Base-by-base conservation (phyloP, 2,888 invertebrate species). In the Plebejus anna region DNA sequence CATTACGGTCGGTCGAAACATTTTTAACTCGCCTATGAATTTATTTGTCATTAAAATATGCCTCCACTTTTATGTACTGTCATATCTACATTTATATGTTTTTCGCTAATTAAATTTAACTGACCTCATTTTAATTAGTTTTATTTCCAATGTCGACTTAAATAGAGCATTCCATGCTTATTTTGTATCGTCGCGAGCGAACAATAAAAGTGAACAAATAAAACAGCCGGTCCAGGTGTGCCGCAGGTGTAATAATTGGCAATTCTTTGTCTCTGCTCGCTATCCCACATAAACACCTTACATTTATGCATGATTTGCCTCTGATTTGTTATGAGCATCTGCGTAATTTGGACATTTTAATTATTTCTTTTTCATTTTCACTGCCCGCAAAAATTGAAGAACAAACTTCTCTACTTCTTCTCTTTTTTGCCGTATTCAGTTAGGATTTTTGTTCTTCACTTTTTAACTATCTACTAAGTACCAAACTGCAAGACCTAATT, bases 171-270 rank as follows among this genome's bases (percentile, higher is more conserved):
- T 81, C 77, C 70, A 77, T 70, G 84, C 85, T 87, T 85, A 86
- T 87, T 85, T 87, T 85, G 85, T 84, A 83, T 85, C 86, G 86
- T 87, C 86, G 86, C 85, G 88, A 88, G 87, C 85, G 87, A 90
- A 91, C 91, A 93, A 92, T 91, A 93, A 93, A 92, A 93, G 90
- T 92, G 91, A 92, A 92, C 91, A 93, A 93, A 94, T 92, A 92
- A 92, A 91, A 91, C 90, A 90, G 88, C 90, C 90, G 90, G 89
- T 83, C 90, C 93, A 93, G 93, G 89, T 92, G 94, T 88, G 85
- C 86, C 84, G 92, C 94, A 94, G 94, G 93, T 93, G 94, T 89
- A 93, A 90, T 93, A 92, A 94, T 92, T 92, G 92, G 89, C 93
- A 89, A 93, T 91, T 92, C 94, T 93, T 94, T 93, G 93, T 93